phyloP scores from a whole-genome alignment of 2,888 invertebrate genomes.

The Pocota personata region DNA sequence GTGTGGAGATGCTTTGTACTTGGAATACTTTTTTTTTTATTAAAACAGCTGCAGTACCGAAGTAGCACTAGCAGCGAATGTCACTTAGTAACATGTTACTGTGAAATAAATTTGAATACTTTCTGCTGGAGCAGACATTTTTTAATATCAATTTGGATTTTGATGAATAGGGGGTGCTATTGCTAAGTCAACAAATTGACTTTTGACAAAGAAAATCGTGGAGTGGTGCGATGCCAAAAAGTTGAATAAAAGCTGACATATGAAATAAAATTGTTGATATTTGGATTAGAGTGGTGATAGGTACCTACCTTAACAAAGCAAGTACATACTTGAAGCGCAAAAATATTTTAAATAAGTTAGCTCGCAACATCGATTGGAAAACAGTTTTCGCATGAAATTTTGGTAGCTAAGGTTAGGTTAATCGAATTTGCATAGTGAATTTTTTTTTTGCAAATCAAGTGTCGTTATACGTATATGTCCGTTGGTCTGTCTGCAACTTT shows the following conservation, averaged over 20 bases:
- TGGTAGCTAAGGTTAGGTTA: too few relatives aligned
- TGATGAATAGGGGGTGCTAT: slow-evolving; percentile 6
- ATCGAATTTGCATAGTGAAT: too few relatives aligned
- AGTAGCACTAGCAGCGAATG: slow-evolving; percentile 8
- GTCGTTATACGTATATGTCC: too few relatives aligned
- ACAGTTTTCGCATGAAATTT: too few relatives aligned
- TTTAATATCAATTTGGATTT: slow-evolving; percentile 23
- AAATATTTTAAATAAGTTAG: too few relatives aligned
- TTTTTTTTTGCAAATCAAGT: too few relatives aligned
- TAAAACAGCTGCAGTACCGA: slow-evolving; percentile 56
- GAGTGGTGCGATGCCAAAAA: background rate
- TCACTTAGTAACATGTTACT: slow-evolving; percentile 39
- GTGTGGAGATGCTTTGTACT: slow-evolving; percentile 5
- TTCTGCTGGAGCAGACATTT: background rate
- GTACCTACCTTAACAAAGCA: too few relatives aligned
- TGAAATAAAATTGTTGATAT: too few relatives aligned
- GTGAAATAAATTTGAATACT: slow-evolving; percentile 47
- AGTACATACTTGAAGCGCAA: too few relatives aligned
- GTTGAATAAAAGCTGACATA: background rate
- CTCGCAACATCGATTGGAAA: too few relatives aligned
- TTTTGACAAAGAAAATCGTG: background rate
- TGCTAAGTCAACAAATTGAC: slow-evolving; percentile 20
- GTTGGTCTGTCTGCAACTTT: too few relatives aligned
- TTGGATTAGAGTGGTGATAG: too few relatives aligned
- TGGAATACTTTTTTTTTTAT: slow-evolving; percentile 45